A percentile compares a stretch with the other conserved stretches of the same genome.
These are phyloP conservation scores for Phortica okadai DNA, from an alignment of 2,888 invertebrate genomes.

Conservation along the genomic window DNA sequence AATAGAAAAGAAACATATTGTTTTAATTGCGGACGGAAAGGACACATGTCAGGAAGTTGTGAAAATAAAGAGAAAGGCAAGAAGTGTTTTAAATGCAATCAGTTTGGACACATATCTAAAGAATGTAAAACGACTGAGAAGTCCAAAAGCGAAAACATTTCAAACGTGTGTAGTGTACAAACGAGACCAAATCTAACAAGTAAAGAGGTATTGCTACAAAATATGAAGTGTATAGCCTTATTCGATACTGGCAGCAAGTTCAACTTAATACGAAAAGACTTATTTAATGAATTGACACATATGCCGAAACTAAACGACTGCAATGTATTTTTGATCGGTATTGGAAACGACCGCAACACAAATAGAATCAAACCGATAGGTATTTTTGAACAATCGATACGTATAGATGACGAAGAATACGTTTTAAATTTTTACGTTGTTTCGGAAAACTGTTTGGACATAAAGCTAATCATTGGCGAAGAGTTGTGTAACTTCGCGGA, in stretches of 20 bases:
- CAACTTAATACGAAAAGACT: neutral
- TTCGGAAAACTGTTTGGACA: neutral
- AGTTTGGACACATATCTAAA: slow-evolving; percentile 37
- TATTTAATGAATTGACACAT: neutral
- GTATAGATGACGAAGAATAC: slow-evolving; percentile 16
- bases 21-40: slow-evolving; percentile 46
- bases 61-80: slow-evolving; percentile 35
- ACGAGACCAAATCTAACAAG: neutral
- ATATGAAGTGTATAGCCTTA: neutral
- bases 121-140: slow-evolving; percentile 18
- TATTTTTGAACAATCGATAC: neutral
- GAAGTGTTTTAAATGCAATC: slow-evolving; percentile 43
- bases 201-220: neutral
- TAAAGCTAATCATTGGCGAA: slow-evolving; percentile 29
- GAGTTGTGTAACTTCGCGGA: slow-evolving; percentile 11
- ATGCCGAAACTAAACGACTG: neutral
- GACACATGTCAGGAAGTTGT: slow-evolving; percentile 38
- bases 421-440: slow-evolving; percentile 19
- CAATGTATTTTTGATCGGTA: neutral
- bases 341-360: neutral
- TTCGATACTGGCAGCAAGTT: slow-evolving; percentile 10
- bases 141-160: neutral
- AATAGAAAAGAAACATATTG: slow-evolving; percentile 30
- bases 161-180: neutral
- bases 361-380: neutral